phyloP scores from a whole-genome alignment of 30 jellyfish, hydroid and myxozoan genomes.

The Phacellophora camtschatica region DNA sequence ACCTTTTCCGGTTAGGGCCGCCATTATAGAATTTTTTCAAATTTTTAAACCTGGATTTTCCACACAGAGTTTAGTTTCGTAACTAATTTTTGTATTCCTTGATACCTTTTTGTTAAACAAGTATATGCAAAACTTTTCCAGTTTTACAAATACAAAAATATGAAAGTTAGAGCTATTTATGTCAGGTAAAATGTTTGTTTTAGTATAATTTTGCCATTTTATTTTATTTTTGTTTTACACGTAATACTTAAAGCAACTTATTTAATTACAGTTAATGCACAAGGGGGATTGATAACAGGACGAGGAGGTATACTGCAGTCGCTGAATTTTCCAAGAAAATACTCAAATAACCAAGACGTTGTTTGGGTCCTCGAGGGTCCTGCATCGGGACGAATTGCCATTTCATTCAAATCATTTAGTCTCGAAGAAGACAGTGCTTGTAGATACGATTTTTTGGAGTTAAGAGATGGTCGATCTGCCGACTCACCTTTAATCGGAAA shows the following conservation, averaged over 20 bases:
- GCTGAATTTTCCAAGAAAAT: slow-evolving; percentile 60
- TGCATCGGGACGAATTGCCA: slow-evolving; percentile 33
- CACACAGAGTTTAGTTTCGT: too few species aligned
- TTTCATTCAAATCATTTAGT: slow-evolving; percentile 30
- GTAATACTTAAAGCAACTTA: too few species aligned
- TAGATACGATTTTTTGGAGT: slow-evolving; percentile 56
- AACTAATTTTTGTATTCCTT: too few species aligned
- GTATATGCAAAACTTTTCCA: too few species aligned
- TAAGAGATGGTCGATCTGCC: slow-evolving; percentile 60
- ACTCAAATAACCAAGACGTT: slow-evolving; percentile 29
- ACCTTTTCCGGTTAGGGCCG: too few species aligned
- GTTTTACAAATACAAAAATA: too few species aligned
- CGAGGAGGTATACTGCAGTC: slow-evolving; percentile 59
- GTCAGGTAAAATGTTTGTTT: not conserved
- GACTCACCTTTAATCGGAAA: slow-evolving; percentile 48
- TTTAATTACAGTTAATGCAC: slow-evolving; percentile 55
- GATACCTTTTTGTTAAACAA: too few species aligned
- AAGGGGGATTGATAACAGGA: slow-evolving; percentile 79
- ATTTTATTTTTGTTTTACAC: too few species aligned
- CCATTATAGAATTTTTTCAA: too few species aligned
- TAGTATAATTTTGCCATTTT: not conserved
- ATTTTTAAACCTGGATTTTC: too few species aligned
- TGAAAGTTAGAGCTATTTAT: not conserved
- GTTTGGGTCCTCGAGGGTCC: slow-evolving; percentile 75
- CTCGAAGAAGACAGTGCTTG: slow-evolving; percentile 74